Base-by-base conservation (phyloP, 1,140 invertebrate genomes). In the Calycopis cecrops region DNA sequence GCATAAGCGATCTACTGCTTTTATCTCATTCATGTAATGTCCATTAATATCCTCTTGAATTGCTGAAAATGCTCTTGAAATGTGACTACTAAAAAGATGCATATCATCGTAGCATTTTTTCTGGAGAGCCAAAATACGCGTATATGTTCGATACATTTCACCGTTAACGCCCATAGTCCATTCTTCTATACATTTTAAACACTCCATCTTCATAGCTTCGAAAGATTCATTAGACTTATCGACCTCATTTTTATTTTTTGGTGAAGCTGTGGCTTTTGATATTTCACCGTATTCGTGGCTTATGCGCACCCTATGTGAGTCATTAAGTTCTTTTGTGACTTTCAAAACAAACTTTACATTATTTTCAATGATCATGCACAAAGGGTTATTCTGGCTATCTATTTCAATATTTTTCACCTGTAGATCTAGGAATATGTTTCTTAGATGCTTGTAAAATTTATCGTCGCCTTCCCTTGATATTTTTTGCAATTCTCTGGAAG, bases 21-120 rank as follows among this genome's bases (percentile, higher is more conserved):
- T 76, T 14, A 91, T 82, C 68, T 92, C 91, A 34, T 79, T 82
- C 34, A 79, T 49, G 60, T 91, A 91, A 65, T 88, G 82, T n/a
- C 71, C 68, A 53, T 87, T 61, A n/a, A 91, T 88, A 35, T 76
- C 40, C 11, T 87, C 68, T 63, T 87, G 80, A 33, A 90, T 67
- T 3, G 74, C 68, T 34, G 69, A 76, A 55, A 90, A 90, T 0
- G 73, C 61, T 54, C 71, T 75, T 35, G 71, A 71, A 60, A 89
- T 73, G 14, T 71, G 69, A 14, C 77, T 67, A 37, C 89, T 71
- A 35, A 90, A 74, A 40, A 88, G 69, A 51, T 78, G 76, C 55
- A 91, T 73, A 47, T 90, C 87, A 14, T 61, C 60, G 48, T 72
- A 69, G 63, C 72, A 67, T 78, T 87, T 65, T 59, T 81, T 50